Conservation (phyloP, 2,888 invertebrate genomes). For the Pollenia griseotomentosa region DNA sequence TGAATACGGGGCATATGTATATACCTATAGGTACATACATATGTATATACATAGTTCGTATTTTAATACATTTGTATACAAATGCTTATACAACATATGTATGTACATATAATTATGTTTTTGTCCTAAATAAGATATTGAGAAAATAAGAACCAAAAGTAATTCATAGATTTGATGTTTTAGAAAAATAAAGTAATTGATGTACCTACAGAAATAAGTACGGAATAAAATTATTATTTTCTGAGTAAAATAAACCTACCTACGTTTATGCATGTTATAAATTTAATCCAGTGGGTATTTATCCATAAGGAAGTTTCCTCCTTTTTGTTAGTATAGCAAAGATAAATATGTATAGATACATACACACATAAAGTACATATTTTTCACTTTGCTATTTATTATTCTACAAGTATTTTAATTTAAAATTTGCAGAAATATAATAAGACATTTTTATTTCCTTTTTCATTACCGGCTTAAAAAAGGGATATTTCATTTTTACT, state of each 20-base stretch:
- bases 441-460: neutral
- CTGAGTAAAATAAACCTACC: neutral
- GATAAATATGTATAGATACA: neutral
- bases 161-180: too few relatives aligned
- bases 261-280: neutral
- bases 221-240: neutral
- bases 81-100: neutral
- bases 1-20: too few relatives aligned
- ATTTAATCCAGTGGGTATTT: neutral
- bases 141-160: too few relatives aligned
- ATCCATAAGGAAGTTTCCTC: constrained; percentile 5
- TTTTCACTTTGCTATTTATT: constrained; percentile 9
- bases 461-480: neutral
- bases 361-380: neutral
- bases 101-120: neutral
- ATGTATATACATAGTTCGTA: neutral
- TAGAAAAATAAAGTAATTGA: too few relatives aligned
- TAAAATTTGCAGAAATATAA: neutral
- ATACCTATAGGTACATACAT: neutral
- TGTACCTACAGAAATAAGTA: too few relatives aligned
- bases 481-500: neutral
- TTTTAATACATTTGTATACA: neutral
- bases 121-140: too few relatives aligned
- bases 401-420: neutral
- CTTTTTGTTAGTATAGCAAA: neutral